Conservation (phyloP, 2,113 vertebrate genomes). For the Lynx canadensis region DNA sequence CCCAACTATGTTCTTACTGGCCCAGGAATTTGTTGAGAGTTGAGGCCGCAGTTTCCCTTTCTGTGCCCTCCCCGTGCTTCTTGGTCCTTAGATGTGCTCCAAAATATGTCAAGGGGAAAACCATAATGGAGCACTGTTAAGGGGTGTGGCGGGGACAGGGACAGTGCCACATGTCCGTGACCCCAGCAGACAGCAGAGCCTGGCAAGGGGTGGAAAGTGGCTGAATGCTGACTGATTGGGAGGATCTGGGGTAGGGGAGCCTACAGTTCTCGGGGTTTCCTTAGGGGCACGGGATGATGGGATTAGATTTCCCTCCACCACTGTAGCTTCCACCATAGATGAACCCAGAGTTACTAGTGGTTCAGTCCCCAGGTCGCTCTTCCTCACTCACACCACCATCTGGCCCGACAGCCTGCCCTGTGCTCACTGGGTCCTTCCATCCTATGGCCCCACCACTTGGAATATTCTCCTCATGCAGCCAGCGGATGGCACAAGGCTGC, state of each 20-base stretch:
- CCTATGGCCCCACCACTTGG: too few relatives aligned
- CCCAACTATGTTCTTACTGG: too few relatives aligned
- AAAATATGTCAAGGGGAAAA: not conserved
- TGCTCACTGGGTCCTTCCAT: not conserved
- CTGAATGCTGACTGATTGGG: not conserved
- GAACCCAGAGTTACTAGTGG: not conserved
- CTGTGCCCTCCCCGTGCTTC: not conserved
- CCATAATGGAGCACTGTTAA: not conserved
- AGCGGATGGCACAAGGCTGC: not conserved
- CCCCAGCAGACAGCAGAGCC: not conserved
- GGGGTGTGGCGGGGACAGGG: not conserved
- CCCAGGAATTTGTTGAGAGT: too few relatives aligned
- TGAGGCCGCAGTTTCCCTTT: not conserved
- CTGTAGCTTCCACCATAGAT: not conserved
- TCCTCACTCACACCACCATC: not conserved
- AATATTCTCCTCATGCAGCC: not conserved
- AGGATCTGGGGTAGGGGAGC: too few relatives aligned
- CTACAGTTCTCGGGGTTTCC: not conserved
- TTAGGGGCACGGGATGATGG: not conserved
- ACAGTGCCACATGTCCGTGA: not conserved
- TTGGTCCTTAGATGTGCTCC: not conserved
- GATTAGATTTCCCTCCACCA: not conserved
- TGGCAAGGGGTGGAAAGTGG: accelerated
- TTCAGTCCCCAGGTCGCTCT: not conserved
- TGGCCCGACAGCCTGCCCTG: not conserved